Evolutionary conservation across 2,797 vertebrate species (phyloP), one percentile per base, ranked within the genome.

Genomic region (Gadopsis bispinosus): DNA sequence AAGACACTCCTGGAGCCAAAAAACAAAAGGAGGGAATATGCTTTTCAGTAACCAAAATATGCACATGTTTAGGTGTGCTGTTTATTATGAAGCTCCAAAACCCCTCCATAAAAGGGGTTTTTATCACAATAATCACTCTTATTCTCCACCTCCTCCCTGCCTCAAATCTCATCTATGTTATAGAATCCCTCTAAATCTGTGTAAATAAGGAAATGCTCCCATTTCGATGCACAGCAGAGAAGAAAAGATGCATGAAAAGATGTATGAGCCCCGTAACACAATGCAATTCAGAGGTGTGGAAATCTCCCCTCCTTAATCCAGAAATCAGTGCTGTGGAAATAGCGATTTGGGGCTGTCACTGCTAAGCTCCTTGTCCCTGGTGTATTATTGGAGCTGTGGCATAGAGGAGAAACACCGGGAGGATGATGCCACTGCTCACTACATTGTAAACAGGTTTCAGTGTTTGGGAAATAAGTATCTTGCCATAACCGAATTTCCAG

Each of bases 261-360:
- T 91, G 88, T 58, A 29, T 86, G 83, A 92, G 87, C 87, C 83
- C 83, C 72, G 43, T 79, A 83, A 83, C 88, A 90, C 82, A 87
- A 92, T 91, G 81, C 89, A 87, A 91, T 86, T 90, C 81, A 88
- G 87, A 92, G 93, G 88, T 92, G 92, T 93, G 91, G 87, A 91
- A 92, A 93, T 91, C 88, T 92, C 74, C 77, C 81, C 88, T 90
- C 83, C 83, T 90, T 93, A 93, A 94, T 94, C 91, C 93, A 92
- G 88, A 92, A 93, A 92, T 92, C 92, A 88, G 88, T 70, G 77
- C 86, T 47, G 87, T 86, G 92, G 91, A 93, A 92, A 91, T 87
- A 84, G 81, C 90, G 88, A 87, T 93, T 91, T 93, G 82, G 85
- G 80, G 87, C 89, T 93, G 94, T 93, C 92, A 89, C 90, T 60